These are phyloP conservation scores for Anoura caudifer DNA, from an alignment of 2,113 vertebrate genomes.

Conservation along the genomic window DNA sequence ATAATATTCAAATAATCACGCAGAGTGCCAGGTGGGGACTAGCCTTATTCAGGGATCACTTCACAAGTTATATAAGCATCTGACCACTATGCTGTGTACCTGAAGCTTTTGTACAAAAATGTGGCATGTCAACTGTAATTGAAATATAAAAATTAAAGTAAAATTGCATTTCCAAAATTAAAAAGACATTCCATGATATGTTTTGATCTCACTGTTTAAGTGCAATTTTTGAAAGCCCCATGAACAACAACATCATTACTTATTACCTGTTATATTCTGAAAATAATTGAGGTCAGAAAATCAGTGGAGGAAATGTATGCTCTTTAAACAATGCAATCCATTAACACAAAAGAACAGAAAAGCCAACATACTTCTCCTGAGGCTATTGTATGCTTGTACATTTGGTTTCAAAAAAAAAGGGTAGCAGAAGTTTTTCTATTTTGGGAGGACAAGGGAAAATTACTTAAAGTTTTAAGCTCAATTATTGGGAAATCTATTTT, in stretches of 20 bases:
- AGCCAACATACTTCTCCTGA: too few species aligned
- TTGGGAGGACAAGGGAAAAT: neutral
- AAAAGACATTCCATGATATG: neutral
- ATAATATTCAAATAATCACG: neutral
- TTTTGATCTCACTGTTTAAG: slow-evolving; percentile 17
- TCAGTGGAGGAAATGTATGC: neutral
- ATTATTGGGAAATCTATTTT: neutral
- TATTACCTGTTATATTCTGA: neutral
- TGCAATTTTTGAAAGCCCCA: neutral
- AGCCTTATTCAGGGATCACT: neutral
- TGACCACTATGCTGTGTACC: neutral
- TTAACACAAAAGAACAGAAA: neutral
- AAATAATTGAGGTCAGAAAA: slow-evolving; percentile 39
- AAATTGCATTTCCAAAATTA: neutral
- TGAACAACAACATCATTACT: slow-evolving; percentile 14
- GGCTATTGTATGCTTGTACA: too few species aligned
- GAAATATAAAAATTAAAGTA: neutral
- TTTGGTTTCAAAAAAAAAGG: neutral
- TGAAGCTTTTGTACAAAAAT: neutral
- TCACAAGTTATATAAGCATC: neutral
- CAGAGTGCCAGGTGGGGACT: too few species aligned
- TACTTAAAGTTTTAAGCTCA: neutral
- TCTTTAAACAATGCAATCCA: neutral
- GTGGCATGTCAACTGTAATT: neutral
- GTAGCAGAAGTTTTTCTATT: neutral